Percentiles rank a stretch among this genome's conserved stretches.
Evolutionary conservation across 2,797 vertebrate species (phyloP).

Genomic region (Oophaga sylvatica): DNA sequence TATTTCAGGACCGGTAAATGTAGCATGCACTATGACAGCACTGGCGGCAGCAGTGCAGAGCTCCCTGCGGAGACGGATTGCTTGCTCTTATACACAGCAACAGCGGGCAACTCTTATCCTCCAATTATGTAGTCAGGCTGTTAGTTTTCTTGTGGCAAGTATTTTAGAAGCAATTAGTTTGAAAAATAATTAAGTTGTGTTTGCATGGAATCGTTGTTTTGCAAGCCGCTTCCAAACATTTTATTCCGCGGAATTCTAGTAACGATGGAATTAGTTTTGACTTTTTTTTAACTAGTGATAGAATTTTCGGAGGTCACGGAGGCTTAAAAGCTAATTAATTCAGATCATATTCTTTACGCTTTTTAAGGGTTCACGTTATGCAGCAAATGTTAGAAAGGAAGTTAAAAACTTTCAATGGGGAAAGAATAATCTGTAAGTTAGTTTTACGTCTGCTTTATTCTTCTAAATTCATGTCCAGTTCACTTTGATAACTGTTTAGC

Average conservation of each 20-base stretch:
- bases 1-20: constrained; percentile 6
- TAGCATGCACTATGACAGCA: constrained; percentile 26
- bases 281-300: background rate
- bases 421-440: background rate
- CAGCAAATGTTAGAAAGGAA: background rate
- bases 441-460: background rate
- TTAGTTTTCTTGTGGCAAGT: constrained; percentile 48
- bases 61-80: constrained; percentile 37
- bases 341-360: background rate
- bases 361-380: background rate
- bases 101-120: constrained; percentile 52
- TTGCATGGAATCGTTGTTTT: constrained; percentile 32
- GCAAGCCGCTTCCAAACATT: constrained; percentile 32
- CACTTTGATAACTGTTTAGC: background rate
- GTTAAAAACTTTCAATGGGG: background rate
- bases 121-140: constrained; percentile 62
- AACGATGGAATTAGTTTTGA: constrained; percentile 12
- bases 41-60: background rate
- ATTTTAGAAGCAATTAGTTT: constrained; percentile 59
- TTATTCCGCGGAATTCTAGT: constrained; percentile 2
- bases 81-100: constrained; percentile 43
- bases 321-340: background rate
- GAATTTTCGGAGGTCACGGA: constrained; percentile 3
- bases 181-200: constrained; percentile 56
- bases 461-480: background rate